A percentile compares a stretch with the other conserved stretches of the same genome.
phyloP scores from a whole-genome alignment of 1,140 invertebrate species.

The Drosophila hydei region DNA sequence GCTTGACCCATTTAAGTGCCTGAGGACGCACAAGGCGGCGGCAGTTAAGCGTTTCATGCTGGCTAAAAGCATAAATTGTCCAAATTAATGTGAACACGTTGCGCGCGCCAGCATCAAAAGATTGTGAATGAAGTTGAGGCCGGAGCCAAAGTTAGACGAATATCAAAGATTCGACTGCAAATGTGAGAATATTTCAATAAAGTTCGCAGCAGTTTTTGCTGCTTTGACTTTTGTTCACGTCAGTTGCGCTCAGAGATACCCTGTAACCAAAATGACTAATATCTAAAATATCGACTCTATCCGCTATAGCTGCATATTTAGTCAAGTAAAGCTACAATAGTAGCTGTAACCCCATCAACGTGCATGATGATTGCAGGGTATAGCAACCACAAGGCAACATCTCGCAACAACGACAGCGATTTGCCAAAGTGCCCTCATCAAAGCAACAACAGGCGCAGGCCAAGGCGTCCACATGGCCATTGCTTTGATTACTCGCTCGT shows the following conservation, averaged over 20 bases:
- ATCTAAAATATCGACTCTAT: no score
- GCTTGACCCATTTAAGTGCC: conserved; percentile 47
- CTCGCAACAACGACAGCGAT: conserved; percentile 37
- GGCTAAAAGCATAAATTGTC: conserved; percentile 66
- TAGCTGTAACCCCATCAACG: no score
- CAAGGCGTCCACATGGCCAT: conserved; percentile 30
- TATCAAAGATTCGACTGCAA: conserved; percentile 23
- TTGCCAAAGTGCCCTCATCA: conserved; percentile 77
- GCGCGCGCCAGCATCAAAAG: conserved; percentile 53
- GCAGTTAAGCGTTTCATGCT: conserved; percentile 40
- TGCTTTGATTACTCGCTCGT: conserved; percentile 41
- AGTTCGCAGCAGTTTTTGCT: conserved; percentile 41
- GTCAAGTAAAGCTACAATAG: not conserved
- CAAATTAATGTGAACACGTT: conserved; percentile 73
- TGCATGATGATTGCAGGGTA: conserved; percentile 3
- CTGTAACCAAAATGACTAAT: no score
- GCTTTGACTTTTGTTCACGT: conserved; percentile 55
- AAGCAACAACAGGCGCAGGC: conserved; percentile 71
- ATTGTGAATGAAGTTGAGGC: not conserved
- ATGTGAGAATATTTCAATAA: conserved; percentile 55
- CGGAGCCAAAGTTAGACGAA: not conserved
- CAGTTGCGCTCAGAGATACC: not conserved
- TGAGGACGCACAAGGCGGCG: not conserved
- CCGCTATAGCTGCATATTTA: no score
- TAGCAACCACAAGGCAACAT: conserved; percentile 21